These are phyloP conservation scores for Xenopus petersii DNA, from an alignment of 2,797 vertebrate genomes.

Conservation along the genomic window DNA sequence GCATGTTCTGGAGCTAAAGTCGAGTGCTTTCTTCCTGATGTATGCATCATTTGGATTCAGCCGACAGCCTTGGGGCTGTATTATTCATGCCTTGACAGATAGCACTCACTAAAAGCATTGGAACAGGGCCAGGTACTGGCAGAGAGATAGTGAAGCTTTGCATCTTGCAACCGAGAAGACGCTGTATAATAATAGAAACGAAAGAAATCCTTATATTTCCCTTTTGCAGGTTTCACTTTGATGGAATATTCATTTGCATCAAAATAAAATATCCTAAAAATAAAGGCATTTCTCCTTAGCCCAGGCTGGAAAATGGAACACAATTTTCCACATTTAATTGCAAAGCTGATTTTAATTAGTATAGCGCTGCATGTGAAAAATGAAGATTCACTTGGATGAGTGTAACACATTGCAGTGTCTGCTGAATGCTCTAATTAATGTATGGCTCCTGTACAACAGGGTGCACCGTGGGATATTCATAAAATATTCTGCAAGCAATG, in stretches of 20 bases:
- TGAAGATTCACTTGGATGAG: slow-evolving; percentile 78
- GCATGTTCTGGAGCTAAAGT: slow-evolving; percentile 86
- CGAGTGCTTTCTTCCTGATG: slow-evolving; percentile 91
- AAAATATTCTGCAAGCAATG: slow-evolving; percentile 63
- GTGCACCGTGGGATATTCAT: slow-evolving; percentile 64
- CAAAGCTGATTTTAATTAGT: slow-evolving; percentile 88
- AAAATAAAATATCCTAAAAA: slow-evolving; percentile 74
- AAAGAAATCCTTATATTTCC: slow-evolving; percentile 55
- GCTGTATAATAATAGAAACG: slow-evolving; percentile 62
- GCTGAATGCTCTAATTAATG: slow-evolving; percentile 73
- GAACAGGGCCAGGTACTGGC: slow-evolving; percentile 84
- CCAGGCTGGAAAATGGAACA: slow-evolving; percentile 83
- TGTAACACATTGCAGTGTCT: slow-evolving; percentile 71
- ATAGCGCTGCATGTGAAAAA: slow-evolving; percentile 74
- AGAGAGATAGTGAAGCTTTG: slow-evolving; percentile 71
- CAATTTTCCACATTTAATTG: slow-evolving; percentile 96
- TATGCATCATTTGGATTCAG: slow-evolving; percentile 96
- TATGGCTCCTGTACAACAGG: slow-evolving; percentile 62
- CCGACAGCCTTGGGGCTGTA: slow-evolving; percentile 90
- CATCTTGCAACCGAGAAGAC: slow-evolving; percentile 68
- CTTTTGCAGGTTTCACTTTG: slow-evolving; percentile 58
- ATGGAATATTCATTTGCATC: slow-evolving; percentile 76
- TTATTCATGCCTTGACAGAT: slow-evolving; percentile 99
- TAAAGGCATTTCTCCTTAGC: slow-evolving; percentile 65
- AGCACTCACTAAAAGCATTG: slow-evolving; percentile 97